Conservation (phyloP, 2,888 invertebrate species). For the Xestia xanthographa region DNA sequence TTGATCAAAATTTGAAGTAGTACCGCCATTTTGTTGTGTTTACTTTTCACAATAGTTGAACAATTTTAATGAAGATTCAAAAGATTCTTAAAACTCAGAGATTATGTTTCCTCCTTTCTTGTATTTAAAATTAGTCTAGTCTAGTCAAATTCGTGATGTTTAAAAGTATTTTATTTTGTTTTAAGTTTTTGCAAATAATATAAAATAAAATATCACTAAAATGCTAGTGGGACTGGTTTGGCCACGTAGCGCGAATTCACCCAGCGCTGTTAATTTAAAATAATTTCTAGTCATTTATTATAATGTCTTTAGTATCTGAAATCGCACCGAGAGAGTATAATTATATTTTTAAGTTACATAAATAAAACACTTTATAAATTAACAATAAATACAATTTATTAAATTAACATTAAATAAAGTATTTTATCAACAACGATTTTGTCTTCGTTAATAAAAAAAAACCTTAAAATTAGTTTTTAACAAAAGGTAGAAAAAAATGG, state of each 20-base stretch:
- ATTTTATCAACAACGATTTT: constrained; percentile 73
- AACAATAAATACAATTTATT: constrained; percentile 89
- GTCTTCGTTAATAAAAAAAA: constrained; percentile 58
- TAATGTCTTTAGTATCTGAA: background rate
- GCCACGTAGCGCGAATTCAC: background rate
- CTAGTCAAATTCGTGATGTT: background rate
- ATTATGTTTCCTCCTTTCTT: background rate
- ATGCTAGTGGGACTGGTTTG: background rate
- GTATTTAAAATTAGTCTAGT: background rate
- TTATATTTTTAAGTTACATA: background rate
- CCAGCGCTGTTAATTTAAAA: background rate
- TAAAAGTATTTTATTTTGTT: background rate
- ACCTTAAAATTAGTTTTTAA: constrained; percentile 55
- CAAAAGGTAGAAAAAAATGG: constrained; percentile 63
- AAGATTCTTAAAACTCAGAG: background rate
- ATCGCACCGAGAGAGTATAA: background rate
- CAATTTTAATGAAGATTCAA: background rate
- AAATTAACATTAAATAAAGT: constrained; percentile 81
- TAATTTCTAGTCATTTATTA: background rate
- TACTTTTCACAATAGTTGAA: background rate
- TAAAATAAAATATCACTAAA: background rate
- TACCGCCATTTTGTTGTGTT: background rate
- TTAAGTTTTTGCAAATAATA: background rate
- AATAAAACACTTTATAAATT: constrained; percentile 65
- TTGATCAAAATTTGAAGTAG: background rate